These are phyloP conservation scores for Epinephelus cyanopodus DNA, from an alignment of 2,113 vertebrate species.

Conservation along the genomic window DNA sequence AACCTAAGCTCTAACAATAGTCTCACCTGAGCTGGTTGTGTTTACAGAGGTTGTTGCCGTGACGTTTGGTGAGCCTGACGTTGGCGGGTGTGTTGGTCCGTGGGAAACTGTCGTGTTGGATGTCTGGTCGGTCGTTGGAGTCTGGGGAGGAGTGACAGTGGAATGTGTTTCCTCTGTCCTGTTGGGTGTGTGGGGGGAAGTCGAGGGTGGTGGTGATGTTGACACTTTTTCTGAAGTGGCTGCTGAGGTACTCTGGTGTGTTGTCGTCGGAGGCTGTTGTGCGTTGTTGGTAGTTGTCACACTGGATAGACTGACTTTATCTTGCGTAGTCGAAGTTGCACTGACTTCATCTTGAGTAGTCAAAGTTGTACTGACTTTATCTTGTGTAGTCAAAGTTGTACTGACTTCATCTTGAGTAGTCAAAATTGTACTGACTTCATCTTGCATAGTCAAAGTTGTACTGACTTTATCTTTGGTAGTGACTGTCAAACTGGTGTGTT, in stretches of 20 bases:
- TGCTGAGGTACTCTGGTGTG: background rate
- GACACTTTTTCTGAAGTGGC: background rate
- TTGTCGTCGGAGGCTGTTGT: background rate
- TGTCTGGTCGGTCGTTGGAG: background rate
- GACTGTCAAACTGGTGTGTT: background rate
- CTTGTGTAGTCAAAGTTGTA: too few species aligned
- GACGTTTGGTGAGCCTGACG: conserved; percentile 1
- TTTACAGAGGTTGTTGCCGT: conserved; percentile 8
- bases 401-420: too few species aligned
- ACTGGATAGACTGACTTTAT: background rate
- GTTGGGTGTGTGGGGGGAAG: conserved; percentile 16
- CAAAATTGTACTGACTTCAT: too few species aligned
- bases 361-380: too few species aligned
- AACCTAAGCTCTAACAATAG: background rate
- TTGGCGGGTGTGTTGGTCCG: background rate
- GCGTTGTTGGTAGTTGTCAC: background rate
- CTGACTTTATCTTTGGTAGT: background rate
- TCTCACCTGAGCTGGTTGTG: conserved; percentile 58
- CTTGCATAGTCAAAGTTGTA: too few species aligned
- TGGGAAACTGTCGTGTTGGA: conserved; percentile 17
- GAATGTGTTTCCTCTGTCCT: background rate
- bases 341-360: too few species aligned
- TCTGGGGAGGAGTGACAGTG: background rate
- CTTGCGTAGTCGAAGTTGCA: too few species aligned
- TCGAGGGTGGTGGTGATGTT: background rate